Evolutionary conservation across 1,140 invertebrate species (phyloP).

Genomic region (Lycorma delicatula): DNA sequence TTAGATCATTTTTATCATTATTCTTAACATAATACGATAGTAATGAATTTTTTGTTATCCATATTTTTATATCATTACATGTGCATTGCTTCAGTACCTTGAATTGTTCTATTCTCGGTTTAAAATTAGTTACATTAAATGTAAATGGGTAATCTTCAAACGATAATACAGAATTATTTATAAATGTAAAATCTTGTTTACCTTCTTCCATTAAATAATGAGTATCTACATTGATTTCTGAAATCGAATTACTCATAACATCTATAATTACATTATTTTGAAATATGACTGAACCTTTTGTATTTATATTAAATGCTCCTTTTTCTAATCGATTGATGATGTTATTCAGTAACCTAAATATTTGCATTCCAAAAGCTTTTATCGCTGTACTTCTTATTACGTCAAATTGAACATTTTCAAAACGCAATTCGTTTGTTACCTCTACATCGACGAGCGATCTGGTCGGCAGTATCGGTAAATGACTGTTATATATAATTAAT

Average conservation of each 20-base stretch:
- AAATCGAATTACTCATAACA: constrained; percentile 49
- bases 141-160: constrained; percentile 48
- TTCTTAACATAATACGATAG: too few species aligned
- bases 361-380: constrained; percentile 46
- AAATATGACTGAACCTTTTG: constrained; percentile 51
- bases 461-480: constrained; percentile 49
- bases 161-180: constrained; percentile 50
- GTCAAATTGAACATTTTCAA: constrained; percentile 40
- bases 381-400: constrained; percentile 44
- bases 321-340: constrained; percentile 48
- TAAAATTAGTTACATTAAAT: constrained; percentile 46
- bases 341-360: constrained; percentile 53
- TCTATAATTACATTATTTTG: constrained; percentile 52
- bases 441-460: constrained; percentile 61
- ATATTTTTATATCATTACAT: too few species aligned
- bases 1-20: too few species aligned
- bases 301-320: constrained; percentile 52
- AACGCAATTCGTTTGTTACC: constrained; percentile 50
- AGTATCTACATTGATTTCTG: constrained; percentile 45
- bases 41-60: too few species aligned
- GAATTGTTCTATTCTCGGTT: constrained; percentile 45
- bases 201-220: constrained; percentile 28
- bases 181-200: constrained; percentile 47
- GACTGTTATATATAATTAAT: constrained; percentile 43
- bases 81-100: constrained; percentile 41